Evolutionary conservation across 2,113 vertebrate genomes (phyloP), one percentile per base, ranked within the genome.

Genomic region (Gorsachius goisagi): DNA sequence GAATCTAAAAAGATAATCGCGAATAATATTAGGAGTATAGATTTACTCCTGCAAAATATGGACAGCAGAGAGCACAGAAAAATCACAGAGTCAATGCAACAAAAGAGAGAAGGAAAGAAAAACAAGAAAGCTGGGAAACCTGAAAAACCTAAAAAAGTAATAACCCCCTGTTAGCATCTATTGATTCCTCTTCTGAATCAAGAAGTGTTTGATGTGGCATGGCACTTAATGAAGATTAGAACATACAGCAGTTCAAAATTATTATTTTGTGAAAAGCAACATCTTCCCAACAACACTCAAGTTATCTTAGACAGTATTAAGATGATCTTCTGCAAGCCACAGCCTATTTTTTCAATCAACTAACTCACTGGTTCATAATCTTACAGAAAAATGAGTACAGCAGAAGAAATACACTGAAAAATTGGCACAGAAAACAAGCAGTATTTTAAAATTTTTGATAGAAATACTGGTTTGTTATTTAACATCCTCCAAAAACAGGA

Each of bases 1-100:
- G 39, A 13, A 49, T 3, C 39, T 39, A 62, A 86, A 17, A 33
- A 18, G 3, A 52, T 15, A 44, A 44, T 50, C 0, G 0, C 26
- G 9, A 58, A 11, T 58, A 22, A 6, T 23, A 35, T 21, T 7
- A 59, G 44, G 9, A 69, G 33, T 12, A 39, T 2, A 63, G 35
- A 56, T 69, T 56, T 84, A 53, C 10, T 84, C 22, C 53, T 73
- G 41, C 20, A 64, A 83, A 67, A 84, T 30, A 64, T 12, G 11
- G 23, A 47, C 19, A 66, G 22, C 18, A n/a, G 37, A 63, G 24
- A 68, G 4, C 32, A 78, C 11, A 22, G 35, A 50, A 83, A 59
- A 59, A 55, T 15, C 32, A 63, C 3, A 64, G 15, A 67, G 26
- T 21, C 49, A 44, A 32, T 30, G 12, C 37, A 83, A 92, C n/a